phyloP scores from a whole-genome alignment of 1,140 invertebrate genomes.

The Brachionus rotundiformis region DNA sequence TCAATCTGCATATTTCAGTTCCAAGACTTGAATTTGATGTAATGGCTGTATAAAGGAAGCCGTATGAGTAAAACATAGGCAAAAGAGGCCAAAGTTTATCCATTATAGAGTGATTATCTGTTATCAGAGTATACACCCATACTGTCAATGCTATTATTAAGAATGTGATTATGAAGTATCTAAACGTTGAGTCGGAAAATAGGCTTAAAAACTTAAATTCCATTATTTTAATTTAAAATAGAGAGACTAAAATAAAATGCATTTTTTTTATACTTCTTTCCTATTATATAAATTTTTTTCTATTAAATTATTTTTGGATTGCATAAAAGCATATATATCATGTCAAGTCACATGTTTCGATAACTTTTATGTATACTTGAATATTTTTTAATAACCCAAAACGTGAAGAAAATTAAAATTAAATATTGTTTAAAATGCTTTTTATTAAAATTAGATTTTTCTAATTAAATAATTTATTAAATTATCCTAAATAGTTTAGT shows the following conservation, averaged over 20 bases:
- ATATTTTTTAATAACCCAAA: neutral
- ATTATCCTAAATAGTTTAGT: too few relatives aligned
- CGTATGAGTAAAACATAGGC: constrained; percentile 29
- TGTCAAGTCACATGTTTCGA: neutral
- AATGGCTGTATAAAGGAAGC: neutral
- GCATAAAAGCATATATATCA: neutral
- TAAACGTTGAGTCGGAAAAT: constrained; percentile 20
- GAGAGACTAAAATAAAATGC: too few relatives aligned
- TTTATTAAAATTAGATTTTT: too few relatives aligned
- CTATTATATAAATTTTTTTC: neutral
- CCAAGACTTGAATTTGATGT: neutral
- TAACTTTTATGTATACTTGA: neutral
- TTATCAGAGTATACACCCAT: constrained; percentile 32
- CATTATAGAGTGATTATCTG: constrained; percentile 37
- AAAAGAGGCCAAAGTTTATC: constrained; percentile 41
- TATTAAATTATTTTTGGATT: neutral
- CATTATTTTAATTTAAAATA: constrained; percentile 20
- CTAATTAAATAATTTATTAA: too few relatives aligned
- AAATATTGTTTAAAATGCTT: too few relatives aligned
- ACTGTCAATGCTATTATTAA: neutral
- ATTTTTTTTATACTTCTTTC: neutral
- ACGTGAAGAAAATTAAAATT: neutral
- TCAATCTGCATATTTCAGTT: neutral
- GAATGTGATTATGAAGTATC: neutral
- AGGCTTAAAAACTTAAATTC: constrained; percentile 27